These are phyloP conservation scores for Lynx canadensis DNA, from an alignment of 2,113 vertebrate genomes.

Conservation along the genomic window DNA sequence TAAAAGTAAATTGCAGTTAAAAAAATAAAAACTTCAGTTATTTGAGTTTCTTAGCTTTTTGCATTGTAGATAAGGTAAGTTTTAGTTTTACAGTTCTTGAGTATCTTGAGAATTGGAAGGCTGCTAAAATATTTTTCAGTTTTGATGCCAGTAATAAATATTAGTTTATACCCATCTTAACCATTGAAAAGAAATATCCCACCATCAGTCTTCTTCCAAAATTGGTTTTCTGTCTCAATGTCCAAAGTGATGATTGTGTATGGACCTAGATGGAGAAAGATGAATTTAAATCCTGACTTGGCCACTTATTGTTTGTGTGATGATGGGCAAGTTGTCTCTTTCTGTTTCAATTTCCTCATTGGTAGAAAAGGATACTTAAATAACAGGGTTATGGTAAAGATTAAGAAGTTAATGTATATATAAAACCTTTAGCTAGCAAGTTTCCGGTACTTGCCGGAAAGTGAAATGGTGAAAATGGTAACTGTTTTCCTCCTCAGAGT, in stretches of 20 bases:
- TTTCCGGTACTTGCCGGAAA: not conserved
- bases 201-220: not conserved
- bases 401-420: not conserved
- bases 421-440: not conserved
- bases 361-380: not conserved
- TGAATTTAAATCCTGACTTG: not conserved
- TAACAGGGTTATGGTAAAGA: not conserved
- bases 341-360: not conserved
- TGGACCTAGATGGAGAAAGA: not conserved
- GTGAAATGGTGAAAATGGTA: not conserved
- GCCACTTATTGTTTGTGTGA: not conserved
- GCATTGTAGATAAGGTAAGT: conserved; percentile 6
- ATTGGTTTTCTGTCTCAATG: not conserved
- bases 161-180: conserved; percentile 9
- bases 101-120: not conserved
- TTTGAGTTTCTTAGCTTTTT: conserved; percentile 15
- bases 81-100: conserved; percentile 55
- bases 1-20: conserved; percentile 35
- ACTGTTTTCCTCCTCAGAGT: not conserved
- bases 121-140: conserved; percentile 33
- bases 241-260: not conserved
- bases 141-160: conserved; percentile 15
- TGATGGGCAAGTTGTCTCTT: not conserved
- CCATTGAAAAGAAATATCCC: conserved; percentile 19
- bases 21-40: conserved; percentile 9